These are phyloP conservation scores for Ichneumoninae sp. DNA, from an alignment of 2,888 invertebrate species.

Conservation along the genomic window DNA sequence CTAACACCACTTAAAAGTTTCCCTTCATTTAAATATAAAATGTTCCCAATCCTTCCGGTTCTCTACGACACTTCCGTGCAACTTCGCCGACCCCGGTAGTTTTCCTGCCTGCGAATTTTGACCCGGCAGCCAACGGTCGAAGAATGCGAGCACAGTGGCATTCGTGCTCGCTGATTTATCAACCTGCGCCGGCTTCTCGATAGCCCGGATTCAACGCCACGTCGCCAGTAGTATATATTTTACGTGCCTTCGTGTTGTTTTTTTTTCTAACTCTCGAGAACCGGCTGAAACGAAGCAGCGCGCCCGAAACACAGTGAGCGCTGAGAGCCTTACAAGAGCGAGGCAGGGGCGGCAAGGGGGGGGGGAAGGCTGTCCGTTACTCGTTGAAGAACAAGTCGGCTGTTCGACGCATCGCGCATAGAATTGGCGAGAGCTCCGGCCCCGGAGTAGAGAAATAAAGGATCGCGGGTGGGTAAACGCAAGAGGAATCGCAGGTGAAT, in stretches of 20 bases:
- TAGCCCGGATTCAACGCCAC: conserved; percentile 42
- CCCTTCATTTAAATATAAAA: neutral
- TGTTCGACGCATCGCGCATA: conserved; percentile 48
- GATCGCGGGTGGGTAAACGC: conserved; percentile 41
- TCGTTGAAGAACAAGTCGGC: conserved; percentile 54
- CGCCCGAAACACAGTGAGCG: conserved; percentile 28
- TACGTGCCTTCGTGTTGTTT: conserved; percentile 18
- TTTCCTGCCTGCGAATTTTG: neutral
- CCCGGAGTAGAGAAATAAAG: conserved; percentile 51
- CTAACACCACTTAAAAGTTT: too few species aligned
- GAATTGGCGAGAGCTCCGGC: conserved; percentile 54
- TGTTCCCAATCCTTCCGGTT: neutral
- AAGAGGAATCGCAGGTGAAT: conserved; percentile 42
- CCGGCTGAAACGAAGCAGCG: conserved; percentile 50
- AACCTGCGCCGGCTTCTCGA: conserved; percentile 29
- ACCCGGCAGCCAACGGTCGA: neutral
- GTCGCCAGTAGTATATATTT: conserved; percentile 23
- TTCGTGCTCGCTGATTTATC: conserved; percentile 37
- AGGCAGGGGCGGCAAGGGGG: neutral
- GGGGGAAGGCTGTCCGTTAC: conserved; percentile 41
- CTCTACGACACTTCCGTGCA: neutral
- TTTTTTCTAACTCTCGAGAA: conserved; percentile 46
- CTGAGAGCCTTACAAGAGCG: conserved; percentile 22
- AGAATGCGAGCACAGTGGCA: conserved; percentile 29
- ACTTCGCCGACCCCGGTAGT: neutral